A percentile compares a stretch with the other conserved stretches of the same genome.
These are phyloP conservation scores for Agrypnus murinus DNA, from an alignment of 2,888 invertebrate species.

Conservation along the genomic window DNA sequence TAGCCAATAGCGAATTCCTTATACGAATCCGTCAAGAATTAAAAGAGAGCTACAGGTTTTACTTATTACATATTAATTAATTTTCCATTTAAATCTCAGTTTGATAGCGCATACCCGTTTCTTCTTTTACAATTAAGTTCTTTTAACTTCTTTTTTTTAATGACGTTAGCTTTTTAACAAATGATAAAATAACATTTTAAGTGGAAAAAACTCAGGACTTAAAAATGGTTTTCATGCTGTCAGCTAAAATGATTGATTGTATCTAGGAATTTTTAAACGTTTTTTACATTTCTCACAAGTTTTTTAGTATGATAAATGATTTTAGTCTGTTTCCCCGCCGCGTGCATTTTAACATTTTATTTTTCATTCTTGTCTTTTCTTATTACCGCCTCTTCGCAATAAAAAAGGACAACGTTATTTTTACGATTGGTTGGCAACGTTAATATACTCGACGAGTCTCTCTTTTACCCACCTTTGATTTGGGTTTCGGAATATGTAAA, in stretches of 20 bases:
- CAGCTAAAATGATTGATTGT: conserved; percentile 53
- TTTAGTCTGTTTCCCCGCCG: conserved; percentile 33
- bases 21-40: conserved; percentile 13
- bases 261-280: conserved; percentile 55
- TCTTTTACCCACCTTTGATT: conserved; percentile 11
- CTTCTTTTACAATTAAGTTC: conserved; percentile 44
- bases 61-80: conserved; percentile 43
- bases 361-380: conserved; percentile 24
- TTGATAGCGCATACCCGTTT: conserved; percentile 32
- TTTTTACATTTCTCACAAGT: conserved; percentile 58
- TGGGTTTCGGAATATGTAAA: conserved; percentile 27
- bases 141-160: conserved; percentile 42
- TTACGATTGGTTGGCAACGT: conserved; percentile 12
- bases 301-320: conserved; percentile 57
- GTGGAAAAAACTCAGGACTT: conserved; percentile 44
- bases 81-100: conserved; percentile 44
- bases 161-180: conserved; percentile 43
- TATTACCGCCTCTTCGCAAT: neutral
- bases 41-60: conserved; percentile 22
- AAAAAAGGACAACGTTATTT: conserved; percentile 27
- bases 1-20: conserved; percentile 31
- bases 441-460: conserved; percentile 21
- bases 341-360: conserved; percentile 30
- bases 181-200: conserved; percentile 48
- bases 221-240: conserved; percentile 47